These are phyloP conservation scores for Menidia beryllina DNA, from an alignment of 2,113 vertebrate species.

Conservation along the genomic window DNA sequence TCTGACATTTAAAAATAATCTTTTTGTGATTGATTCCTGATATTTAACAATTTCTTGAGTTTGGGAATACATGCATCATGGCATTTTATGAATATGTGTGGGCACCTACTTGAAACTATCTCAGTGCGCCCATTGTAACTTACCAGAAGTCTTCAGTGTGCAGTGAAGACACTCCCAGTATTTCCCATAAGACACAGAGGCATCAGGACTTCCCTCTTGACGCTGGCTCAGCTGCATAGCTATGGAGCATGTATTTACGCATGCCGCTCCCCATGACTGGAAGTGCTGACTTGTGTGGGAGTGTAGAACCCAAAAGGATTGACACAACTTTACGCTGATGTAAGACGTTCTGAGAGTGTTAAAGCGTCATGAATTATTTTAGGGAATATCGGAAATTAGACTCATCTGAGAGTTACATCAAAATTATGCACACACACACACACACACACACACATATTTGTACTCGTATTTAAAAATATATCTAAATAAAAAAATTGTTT, in stretches of 20 bases:
- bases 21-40: constrained; percentile 29
- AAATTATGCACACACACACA: not conserved
- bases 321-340: constrained; percentile 55
- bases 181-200: constrained; percentile 16
- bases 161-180: constrained; percentile 54
- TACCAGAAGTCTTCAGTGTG: constrained; percentile 45
- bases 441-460: too few relatives aligned
- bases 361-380: constrained; percentile 22
- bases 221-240: constrained; percentile 62
- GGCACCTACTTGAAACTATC: constrained; percentile 9
- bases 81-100: constrained; percentile 7
- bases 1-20: constrained; percentile 53
- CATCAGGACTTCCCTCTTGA: constrained; percentile 17
- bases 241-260: constrained; percentile 58
- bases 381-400: constrained; percentile 34
- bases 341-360: constrained; percentile 42
- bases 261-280: constrained; percentile 58
- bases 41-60: constrained; percentile 14
- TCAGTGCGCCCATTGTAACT: constrained; percentile 34
- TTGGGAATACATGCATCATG: constrained; percentile 28
- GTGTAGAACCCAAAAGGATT: constrained; percentile 28
- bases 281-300: constrained; percentile 61
- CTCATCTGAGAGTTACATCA: too few relatives aligned
- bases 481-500: too few relatives aligned
- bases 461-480: too few relatives aligned